Percentiles rank a stretch among this genome's conserved stretches.
These are phyloP conservation scores for Glossophaga mutica DNA, from an alignment of 2,797 vertebrate species.

Conservation along the genomic window DNA sequence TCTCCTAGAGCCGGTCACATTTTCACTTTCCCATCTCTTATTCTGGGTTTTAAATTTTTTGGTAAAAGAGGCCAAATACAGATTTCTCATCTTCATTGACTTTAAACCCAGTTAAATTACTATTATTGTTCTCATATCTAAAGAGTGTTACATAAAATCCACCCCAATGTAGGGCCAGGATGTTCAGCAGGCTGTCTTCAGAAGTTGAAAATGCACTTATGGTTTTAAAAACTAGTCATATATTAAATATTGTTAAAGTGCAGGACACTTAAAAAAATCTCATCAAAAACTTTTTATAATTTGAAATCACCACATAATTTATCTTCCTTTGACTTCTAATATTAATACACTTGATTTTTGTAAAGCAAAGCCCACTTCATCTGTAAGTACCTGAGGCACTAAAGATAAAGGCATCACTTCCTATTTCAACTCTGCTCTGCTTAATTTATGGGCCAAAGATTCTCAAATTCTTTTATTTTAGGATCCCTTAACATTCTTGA, in stretches of 20 bases:
- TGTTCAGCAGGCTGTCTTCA: neutral
- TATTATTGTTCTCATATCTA: conserved; percentile 52
- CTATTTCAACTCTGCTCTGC: neutral
- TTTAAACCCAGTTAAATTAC: conserved; percentile 52
- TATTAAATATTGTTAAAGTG: conserved; percentile 6
- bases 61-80: conserved; percentile 31
- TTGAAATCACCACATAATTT: conserved; percentile 48
- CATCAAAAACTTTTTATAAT: conserved; percentile 12
- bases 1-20: conserved; percentile 22
- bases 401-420: neutral
- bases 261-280: neutral
- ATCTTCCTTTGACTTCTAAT: conserved; percentile 40
- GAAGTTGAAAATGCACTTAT: neutral
- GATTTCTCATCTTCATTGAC: conserved; percentile 29
- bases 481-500: neutral
- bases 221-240: conserved; percentile 25
- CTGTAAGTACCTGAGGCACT: neutral
- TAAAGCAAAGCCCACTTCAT: neutral
- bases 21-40: conserved; percentile 36
- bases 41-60: conserved; percentile 15
- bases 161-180: neutral
- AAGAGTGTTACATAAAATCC: conserved; percentile 30
- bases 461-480: neutral
- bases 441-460: neutral
- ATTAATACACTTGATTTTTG: neutral